Evolutionary conservation across 1,140 invertebrate genomes (phyloP), one percentile per base, ranked within the genome.

Genomic region (Cotesia typhae): DNA sequence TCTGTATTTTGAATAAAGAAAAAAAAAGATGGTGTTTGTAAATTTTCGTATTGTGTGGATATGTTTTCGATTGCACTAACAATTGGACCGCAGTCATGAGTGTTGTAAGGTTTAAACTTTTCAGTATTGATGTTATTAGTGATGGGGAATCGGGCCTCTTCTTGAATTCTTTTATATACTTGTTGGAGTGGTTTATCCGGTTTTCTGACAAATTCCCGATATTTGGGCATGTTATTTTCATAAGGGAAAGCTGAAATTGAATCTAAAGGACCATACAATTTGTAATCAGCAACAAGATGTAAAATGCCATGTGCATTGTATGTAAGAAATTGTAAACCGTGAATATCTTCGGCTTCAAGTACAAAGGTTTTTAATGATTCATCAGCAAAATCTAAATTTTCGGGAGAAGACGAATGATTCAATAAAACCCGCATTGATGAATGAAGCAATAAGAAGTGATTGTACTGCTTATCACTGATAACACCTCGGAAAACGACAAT

Each of bases 251-350:
- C 78, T 61, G 81, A 83, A 68, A 80, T 81, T 28, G 74, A 78
- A 75, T 88, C 84, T 4, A 87, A 74, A 41, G 72, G 28, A 0
- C 82, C 84, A 79, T 81, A 85, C 4, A 73, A 76, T 75, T 74
- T 70, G 28, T 78, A 82, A 79, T 88, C 86, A 69, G 82, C 76
- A 36, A 78, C 71, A 28, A 88, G 65, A 75, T 88, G 87, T 28
- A 83, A 47, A 1, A 81, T 28, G 4, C 67, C 73, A 75, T 79
- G 78, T 1, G 75, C 51, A 74, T 82, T 82, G 38, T 79, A 75
- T 1, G 79, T 79, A 2, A 79, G 17, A 66, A 78, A 76, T 53
- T 75, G 52, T 64, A 66, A 20, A 7, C 79, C 78, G 70, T 75
- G 76, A 28, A 79, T 67, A 10, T 64, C 38, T 17, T 38, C 52